These are phyloP conservation scores for Mohoua ochrocephala DNA, from an alignment of 2,113 vertebrate species.

Conservation along the genomic window DNA sequence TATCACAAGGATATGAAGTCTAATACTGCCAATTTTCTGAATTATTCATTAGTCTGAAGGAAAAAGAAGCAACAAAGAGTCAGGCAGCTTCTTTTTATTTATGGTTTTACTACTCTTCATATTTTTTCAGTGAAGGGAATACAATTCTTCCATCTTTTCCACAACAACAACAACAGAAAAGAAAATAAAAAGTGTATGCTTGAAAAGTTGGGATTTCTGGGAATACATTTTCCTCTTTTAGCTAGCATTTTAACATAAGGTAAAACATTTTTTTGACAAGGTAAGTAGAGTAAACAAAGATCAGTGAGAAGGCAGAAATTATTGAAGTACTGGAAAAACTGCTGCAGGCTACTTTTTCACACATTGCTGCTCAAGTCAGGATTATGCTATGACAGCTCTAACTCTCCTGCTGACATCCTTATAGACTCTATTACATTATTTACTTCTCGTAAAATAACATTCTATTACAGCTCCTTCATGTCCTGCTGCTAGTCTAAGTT, in stretches of 20 bases:
- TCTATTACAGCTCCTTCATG: slow-evolving; percentile 70
- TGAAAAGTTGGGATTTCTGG: slow-evolving; percentile 42
- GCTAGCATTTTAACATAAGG: slow-evolving; percentile 45
- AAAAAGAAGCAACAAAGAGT: not conserved
- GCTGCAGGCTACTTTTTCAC: slow-evolving; percentile 70
- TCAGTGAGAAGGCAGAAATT: slow-evolving; percentile 61
- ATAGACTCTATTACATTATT: slow-evolving; percentile 75
- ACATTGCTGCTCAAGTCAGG: slow-evolving; percentile 69
- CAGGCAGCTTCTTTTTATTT: slow-evolving; percentile 3
- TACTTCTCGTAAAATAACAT: slow-evolving; percentile 75
- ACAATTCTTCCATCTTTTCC: not conserved
- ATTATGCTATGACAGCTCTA: slow-evolving; percentile 69
- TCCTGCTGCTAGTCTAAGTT: slow-evolving; percentile 68
- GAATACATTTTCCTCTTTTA: slow-evolving; percentile 43
- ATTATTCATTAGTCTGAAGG: slow-evolving; percentile 54
- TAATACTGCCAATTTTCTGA: slow-evolving; percentile 41
- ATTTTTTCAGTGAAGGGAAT: slow-evolving; percentile 17
- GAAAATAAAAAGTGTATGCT: not conserved
- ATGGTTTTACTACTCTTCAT: slow-evolving; percentile 15
- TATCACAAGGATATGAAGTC: slow-evolving; percentile 47
- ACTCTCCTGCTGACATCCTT: slow-evolving; percentile 72
- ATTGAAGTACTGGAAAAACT: slow-evolving; percentile 64
- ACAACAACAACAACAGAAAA: not conserved
- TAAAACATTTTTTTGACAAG: slow-evolving; percentile 60
- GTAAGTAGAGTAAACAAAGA: slow-evolving; percentile 62